Evolutionary conservation across 92 coral and sea anemone genomes (phyloP).

Genomic region (Heliopora coerulea): DNA sequence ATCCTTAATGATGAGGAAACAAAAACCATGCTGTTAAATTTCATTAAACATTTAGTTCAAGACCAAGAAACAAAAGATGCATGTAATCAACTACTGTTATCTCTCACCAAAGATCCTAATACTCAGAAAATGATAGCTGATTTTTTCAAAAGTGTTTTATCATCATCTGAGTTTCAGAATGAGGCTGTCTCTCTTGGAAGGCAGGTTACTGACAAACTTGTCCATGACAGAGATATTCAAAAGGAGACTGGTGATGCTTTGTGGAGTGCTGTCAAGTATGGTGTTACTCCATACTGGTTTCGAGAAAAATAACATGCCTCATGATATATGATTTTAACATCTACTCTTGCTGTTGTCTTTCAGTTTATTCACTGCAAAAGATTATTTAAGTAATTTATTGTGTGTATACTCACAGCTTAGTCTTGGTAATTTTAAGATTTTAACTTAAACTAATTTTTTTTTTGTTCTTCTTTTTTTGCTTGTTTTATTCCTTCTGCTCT

Average conservation of each 20-base stretch:
- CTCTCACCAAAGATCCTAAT: constrained; percentile 67
- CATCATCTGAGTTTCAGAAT: constrained; percentile 69
- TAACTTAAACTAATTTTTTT: no score
- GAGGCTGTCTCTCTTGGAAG: constrained; percentile 88
- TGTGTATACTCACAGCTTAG: no score
- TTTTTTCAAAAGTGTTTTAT: constrained; percentile 78
- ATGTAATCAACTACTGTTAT: constrained; percentile 60
- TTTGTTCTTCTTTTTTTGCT: no score
- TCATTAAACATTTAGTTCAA: constrained; percentile 68
- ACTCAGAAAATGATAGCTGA: constrained; percentile 75
- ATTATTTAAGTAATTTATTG: no score
- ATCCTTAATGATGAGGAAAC: constrained; percentile 57
- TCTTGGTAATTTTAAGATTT: no score
- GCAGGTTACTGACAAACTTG: constrained; percentile 82
- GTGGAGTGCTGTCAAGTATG: constrained; percentile 81
- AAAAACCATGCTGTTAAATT: constrained; percentile 55
- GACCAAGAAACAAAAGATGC: constrained; percentile 72
- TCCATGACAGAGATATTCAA: constrained; percentile 73
- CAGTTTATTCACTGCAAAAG: no score
- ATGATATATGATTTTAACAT: no score
- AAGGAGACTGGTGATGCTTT: constrained; percentile 89
- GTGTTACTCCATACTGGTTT: constrained; percentile 86
- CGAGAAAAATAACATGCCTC: constrained; percentile 25
- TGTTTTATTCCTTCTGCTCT: no score
- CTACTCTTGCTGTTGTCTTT: no score